Evolutionary conservation across 1,140 invertebrate species (phyloP).

Genomic region (Heliothis virescens): DNA sequence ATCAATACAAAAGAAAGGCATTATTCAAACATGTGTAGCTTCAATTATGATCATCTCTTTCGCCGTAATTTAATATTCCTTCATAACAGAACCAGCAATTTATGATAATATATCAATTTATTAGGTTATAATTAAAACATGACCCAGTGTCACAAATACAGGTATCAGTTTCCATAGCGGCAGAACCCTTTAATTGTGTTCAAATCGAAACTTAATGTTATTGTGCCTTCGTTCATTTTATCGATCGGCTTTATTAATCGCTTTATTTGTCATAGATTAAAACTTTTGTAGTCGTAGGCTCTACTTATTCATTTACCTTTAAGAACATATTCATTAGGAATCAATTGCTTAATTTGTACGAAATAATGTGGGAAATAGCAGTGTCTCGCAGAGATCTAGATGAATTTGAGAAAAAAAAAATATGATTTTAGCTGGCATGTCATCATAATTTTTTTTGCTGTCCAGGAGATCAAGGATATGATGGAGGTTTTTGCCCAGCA

Average conservation of each 20-base stretch:
- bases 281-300: background rate
- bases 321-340: too few species aligned
- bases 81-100: constrained; percentile 58
- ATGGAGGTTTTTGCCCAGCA: background rate
- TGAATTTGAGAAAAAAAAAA: too few species aligned
- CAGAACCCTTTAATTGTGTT: constrained; percentile 60
- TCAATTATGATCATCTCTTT: background rate
- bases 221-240: constrained; percentile 58
- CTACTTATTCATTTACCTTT: too few species aligned
- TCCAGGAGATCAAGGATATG: background rate
- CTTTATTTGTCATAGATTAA: constrained; percentile 66
- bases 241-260: constrained; percentile 66
- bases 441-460: too few species aligned
- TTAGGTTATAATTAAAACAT: constrained; percentile 64
- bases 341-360: too few species aligned
- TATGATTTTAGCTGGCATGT: too few species aligned
- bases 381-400: too few species aligned
- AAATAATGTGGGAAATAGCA: too few species aligned
- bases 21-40: constrained; percentile 16
- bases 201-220: constrained; percentile 57
- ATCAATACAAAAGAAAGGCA: background rate
- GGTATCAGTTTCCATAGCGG: constrained; percentile 57
- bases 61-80: constrained; percentile 26
- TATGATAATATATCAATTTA: constrained; percentile 65
- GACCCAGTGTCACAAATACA: constrained; percentile 66